Percentiles rank a stretch among this genome's conserved stretches.
Evolutionary conservation across 2,113 vertebrate species (phyloP).

Genomic region (Corythornis cristatus): DNA sequence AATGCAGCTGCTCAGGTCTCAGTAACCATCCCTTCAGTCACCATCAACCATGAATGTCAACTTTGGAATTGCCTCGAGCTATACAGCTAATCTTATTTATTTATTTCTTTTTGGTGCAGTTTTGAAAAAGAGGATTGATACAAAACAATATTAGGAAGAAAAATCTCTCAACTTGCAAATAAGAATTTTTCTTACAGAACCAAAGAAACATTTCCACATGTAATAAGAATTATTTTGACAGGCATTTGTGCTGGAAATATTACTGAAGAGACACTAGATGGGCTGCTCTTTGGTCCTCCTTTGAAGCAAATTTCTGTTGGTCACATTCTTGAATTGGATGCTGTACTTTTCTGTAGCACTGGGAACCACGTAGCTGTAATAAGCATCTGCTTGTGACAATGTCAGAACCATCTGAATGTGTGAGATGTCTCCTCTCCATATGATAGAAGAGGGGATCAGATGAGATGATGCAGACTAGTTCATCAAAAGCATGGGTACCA

Average conservation of each 20-base stretch:
- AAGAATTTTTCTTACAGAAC: background rate
- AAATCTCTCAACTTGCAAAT: background rate
- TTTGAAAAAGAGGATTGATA: background rate
- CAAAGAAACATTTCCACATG: background rate
- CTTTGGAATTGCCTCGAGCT: constrained; percentile 23
- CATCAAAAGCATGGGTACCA: constrained; percentile 18
- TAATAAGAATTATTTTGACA: constrained; percentile 43
- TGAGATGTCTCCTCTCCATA: constrained; percentile 18
- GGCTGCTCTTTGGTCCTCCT: background rate
- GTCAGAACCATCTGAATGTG: background rate
- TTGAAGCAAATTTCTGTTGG: background rate
- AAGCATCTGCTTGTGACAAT: background rate
- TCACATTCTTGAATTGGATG: background rate
- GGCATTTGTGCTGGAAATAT: background rate
- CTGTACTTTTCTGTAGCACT: background rate
- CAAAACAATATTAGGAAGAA: background rate
- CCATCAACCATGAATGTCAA: constrained; percentile 4
- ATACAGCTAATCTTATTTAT: background rate
- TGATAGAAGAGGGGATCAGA: constrained; percentile 32
- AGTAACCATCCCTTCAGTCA: constrained; percentile 36
- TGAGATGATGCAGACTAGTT: constrained; percentile 2
- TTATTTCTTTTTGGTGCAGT: background rate
- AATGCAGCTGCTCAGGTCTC: constrained; percentile 34
- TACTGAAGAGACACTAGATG: background rate
- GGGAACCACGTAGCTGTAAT: background rate